Percentiles rank a stretch among this genome's conserved stretches.
Evolutionary conservation across 2,797 vertebrate species (phyloP).

Genomic region (Falco rusticolus): DNA sequence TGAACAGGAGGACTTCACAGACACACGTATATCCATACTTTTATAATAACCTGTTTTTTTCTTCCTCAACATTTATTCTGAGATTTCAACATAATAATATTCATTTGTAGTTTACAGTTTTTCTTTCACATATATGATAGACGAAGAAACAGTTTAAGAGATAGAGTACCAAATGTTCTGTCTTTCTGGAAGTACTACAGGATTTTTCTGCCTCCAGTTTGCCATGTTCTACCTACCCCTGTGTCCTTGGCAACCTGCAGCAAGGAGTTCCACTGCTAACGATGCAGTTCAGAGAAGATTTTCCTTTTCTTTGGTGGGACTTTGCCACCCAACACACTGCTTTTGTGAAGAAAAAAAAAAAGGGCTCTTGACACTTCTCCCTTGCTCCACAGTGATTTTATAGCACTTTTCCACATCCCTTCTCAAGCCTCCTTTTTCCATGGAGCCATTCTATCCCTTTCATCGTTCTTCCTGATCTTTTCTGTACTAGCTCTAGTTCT

Average conservation of each 20-base stretch:
- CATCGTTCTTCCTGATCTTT: neutral
- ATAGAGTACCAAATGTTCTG: neutral
- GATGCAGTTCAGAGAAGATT: accelerated
- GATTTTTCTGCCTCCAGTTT: neutral
- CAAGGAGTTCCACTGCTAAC: neutral
- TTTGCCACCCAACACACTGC: neutral
- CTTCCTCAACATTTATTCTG: neutral
- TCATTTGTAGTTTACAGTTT: neutral
- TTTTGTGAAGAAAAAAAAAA: neutral
- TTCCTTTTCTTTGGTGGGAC: neutral
- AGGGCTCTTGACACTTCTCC: neutral
- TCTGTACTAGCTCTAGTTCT: neutral
- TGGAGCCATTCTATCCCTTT: neutral
- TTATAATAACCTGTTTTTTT: neutral
- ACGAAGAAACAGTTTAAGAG: neutral
- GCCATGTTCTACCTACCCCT: neutral
- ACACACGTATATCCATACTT: neutral
- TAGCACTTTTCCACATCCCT: neutral
- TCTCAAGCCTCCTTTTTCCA: neutral
- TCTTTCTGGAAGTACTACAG: neutral
- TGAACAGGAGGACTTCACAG: neutral
- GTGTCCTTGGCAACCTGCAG: accelerated
- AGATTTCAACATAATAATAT: neutral
- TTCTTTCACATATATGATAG: neutral
- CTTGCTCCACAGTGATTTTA: neutral